Base-by-base conservation (phyloP, 1,140 invertebrate species). In the Drosophila repletoides region DNA sequence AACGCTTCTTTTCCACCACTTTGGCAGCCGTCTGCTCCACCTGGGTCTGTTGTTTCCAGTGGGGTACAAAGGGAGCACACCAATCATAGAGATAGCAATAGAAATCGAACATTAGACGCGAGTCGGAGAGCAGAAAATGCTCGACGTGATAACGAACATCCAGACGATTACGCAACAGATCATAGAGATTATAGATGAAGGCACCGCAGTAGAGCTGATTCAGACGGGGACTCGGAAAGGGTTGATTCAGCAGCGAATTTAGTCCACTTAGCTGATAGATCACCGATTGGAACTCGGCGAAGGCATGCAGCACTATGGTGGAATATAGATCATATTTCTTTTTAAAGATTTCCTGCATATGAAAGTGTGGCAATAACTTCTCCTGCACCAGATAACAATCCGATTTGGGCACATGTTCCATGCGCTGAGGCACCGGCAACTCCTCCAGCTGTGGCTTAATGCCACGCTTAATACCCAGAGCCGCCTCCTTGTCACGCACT, bases 211-310 rank as follows among this genome's bases (percentile, higher is more conserved):
- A 95, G 40, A 93, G 91, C 69, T 93, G 91, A 34, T 91, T 91
- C 77, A 94, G 91, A 28, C 90, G 88, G 26, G 91, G 91, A 72
- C 89, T 81, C 52, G 90, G 64, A 70, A 93, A 93, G 0, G 93
- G 93, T 63, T 89, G 90, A 15, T 91, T 84, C n/a, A 95, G 90
- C 15, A 96, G 73, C 0, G 89, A 89, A 91, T 96, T 96, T 10
- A 96, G 90, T 56, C 92, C 90, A 65, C 93, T 93, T 1, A 93
- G 80, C 43, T 94, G 92, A 31, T 91, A 92, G 14, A 95, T 86
- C 71, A 93, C 93, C 88, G 92, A 93, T 88, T 96, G 95, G 90
- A 95, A 94, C 86, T 95, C 92, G 0, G 94, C 92, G 88, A 94
- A 95, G n/a, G 88, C 88, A 76, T 96, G 94, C 36, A 96, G 91